Evolutionary conservation across 2,888 invertebrate genomes (phyloP), one percentile per base, ranked within the genome.

Genomic region (Pseudococcus viburni): DNA sequence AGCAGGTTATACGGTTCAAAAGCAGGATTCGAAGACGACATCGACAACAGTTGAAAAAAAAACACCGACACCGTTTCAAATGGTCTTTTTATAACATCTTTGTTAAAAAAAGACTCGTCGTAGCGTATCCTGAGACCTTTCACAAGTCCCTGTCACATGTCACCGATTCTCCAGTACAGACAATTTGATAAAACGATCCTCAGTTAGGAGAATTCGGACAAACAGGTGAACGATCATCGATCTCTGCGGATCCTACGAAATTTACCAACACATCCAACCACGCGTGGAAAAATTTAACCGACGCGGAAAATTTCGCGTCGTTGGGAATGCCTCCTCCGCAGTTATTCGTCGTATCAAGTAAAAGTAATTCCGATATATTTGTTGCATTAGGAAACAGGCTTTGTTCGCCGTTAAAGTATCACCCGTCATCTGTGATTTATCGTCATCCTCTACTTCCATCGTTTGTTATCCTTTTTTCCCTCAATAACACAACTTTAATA

Each of bases 381-480:
- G 85, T 86, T 86, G 85, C 85, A 68, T 86, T 86, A 86, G 85
- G 55, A 86, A 59, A 68, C 59, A 22, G 39, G 22, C 42, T 64
- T 86, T 39, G 59, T 86, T 64, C 64, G 59, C 46, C 68, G 85
- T 64, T 86, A 86, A 86, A 86, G 85, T 86, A 86, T 86, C 85
- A 86, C 85, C 85, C 59, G 85, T 86, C 85, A 86, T 86, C 85
- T 59, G 85, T 86, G 85, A 86, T 86, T 86, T 86, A 86, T 86
- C 64, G 85, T 86, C 85, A 86, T 68, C 85, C 68, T 68, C 85
- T 68, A 39, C 33, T 55, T 55, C 51, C 84, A 85, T 55, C 33
- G 84, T 85, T 85, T 51, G 84, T 85, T 55, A 68, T 86, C 64
- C 85, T 64, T 59, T 64, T 64, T 86, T 64, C 64, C 59, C 64